Evolutionary conservation across 1,140 invertebrate genomes (phyloP).

Genomic region (Leptinotarsa defecta): DNA sequence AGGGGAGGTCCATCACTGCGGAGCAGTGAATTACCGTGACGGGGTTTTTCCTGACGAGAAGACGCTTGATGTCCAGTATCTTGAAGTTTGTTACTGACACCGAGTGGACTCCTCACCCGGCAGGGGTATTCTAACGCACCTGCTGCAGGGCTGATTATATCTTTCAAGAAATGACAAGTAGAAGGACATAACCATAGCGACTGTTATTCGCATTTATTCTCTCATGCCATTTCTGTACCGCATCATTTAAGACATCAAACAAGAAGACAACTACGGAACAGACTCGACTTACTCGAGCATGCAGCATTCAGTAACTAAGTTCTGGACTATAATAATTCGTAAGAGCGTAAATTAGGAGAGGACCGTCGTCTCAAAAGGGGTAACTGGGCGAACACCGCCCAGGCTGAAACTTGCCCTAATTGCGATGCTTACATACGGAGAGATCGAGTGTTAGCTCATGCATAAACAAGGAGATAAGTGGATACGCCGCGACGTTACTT

Average conservation of each 20-base stretch:
- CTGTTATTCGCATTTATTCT: too few species aligned
- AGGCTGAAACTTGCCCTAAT: slow-evolving; percentile 38
- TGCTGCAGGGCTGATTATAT: too few species aligned
- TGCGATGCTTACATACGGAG: slow-evolving; percentile 47
- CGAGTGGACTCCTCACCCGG: too few species aligned
- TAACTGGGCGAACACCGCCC: slow-evolving; percentile 31
- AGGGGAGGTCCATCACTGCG: too few species aligned
- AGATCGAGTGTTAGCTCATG: slow-evolving; percentile 50
- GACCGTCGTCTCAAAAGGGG: slow-evolving; percentile 37
- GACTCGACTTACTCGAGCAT: slow-evolving; percentile 8
- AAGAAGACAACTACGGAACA: not conserved
- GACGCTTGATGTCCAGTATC: too few species aligned
- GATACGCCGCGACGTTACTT: slow-evolving; percentile 13
- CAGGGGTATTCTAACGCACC: too few species aligned
- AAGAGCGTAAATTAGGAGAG: slow-evolving; percentile 33
- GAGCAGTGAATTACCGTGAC: too few species aligned
- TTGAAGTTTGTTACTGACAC: too few species aligned
- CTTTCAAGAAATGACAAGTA: too few species aligned
- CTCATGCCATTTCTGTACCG: not conserved
- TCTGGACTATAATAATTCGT: slow-evolving; percentile 26
- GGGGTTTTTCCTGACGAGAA: too few species aligned
- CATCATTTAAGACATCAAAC: not conserved
- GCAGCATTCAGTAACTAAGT: slow-evolving; percentile 19
- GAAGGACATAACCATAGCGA: too few species aligned
- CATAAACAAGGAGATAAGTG: slow-evolving; percentile 53